Percentiles rank a stretch among this genome's conserved stretches.
phyloP scores from a whole-genome alignment of 2,113 vertebrate genomes.

The Hippolais icterina region DNA sequence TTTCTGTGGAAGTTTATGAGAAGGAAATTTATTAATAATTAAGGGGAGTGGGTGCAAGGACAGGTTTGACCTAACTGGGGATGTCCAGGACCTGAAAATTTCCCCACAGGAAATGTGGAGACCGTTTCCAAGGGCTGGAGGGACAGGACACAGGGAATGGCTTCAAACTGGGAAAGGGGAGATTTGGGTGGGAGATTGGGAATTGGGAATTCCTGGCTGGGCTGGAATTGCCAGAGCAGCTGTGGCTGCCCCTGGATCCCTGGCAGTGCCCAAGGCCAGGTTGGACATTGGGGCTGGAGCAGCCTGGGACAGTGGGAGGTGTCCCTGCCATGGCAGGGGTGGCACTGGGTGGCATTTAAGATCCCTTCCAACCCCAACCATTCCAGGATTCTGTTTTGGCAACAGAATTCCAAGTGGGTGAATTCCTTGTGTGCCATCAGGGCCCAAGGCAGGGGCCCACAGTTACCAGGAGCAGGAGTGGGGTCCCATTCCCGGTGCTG shows the following conservation, averaged over 20 bases:
- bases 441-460: background rate
- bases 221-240: background rate
- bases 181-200: background rate
- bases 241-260: background rate
- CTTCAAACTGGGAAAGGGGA: background rate
- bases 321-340: background rate
- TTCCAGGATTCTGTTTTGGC: background rate
- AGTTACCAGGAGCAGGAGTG: accelerated
- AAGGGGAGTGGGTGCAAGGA: background rate
- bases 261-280: background rate
- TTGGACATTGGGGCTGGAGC: background rate
- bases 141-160: background rate
- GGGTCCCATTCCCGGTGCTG: background rate
- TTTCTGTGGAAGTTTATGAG: background rate
- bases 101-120: background rate
- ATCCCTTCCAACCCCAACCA: accelerated
- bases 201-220: background rate
- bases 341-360: accelerated
- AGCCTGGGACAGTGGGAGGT: background rate
- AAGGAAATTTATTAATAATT: background rate
- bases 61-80: accelerated
- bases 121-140: accelerated
- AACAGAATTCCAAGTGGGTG: accelerated
- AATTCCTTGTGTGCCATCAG: background rate
- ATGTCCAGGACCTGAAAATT: background rate